Conservation (phyloP, 2,888 invertebrate species). For the Plebejus argus region DNA sequence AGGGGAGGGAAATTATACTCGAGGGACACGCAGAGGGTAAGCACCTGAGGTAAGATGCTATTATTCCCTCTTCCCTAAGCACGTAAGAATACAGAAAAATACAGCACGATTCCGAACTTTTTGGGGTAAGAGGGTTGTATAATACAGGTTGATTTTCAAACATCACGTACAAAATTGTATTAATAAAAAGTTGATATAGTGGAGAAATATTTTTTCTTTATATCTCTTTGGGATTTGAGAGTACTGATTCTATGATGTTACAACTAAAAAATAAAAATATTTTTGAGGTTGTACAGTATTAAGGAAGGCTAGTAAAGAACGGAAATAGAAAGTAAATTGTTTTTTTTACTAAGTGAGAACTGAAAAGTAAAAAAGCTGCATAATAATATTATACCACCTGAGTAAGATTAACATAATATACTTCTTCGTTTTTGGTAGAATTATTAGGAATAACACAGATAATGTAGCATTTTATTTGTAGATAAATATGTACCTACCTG, state of each 20-base stretch:
- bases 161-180: background rate
- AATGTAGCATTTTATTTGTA: background rate
- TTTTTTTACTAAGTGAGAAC: too few species aligned
- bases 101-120: background rate
- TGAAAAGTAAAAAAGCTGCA: too few species aligned
- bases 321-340: too few species aligned
- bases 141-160: background rate
- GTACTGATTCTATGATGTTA: background rate
- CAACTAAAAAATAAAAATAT: background rate
- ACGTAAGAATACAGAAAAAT: slow-evolving; percentile 14
- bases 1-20: slow-evolving; percentile 61
- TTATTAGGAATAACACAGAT: too few species aligned
- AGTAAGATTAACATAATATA: background rate
- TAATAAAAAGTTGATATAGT: background rate
- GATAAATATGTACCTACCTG: slow-evolving; percentile 1
- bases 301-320: too few species aligned
- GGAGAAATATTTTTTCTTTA: background rate
- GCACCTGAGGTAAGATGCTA: slow-evolving; percentile 36
- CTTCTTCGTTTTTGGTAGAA: background rate
- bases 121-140: background rate
- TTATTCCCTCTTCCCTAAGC: slow-evolving; percentile 37
- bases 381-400: too few species aligned
- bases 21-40: slow-evolving; percentile 49
- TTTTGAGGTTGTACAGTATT: background rate
- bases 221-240: background rate